Evolutionary conservation across 2,797 vertebrate genomes (phyloP).

Genomic region (Xenopus petersii): DNA sequence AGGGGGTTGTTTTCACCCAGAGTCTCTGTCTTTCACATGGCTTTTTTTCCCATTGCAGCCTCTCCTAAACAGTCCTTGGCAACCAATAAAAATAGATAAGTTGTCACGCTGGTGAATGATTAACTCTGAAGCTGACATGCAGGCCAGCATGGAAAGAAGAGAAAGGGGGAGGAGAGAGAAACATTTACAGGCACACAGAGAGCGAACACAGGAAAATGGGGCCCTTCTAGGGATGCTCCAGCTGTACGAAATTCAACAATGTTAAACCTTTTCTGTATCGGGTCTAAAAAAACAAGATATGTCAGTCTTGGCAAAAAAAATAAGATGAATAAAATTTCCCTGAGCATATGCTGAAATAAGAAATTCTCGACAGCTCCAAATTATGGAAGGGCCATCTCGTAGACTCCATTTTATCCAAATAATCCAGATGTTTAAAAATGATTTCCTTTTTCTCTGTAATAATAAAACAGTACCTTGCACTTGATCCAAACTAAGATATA

Average conservation of each 20-base stretch:
- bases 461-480: no score
- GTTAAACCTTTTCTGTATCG: not conserved
- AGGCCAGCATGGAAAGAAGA: conserved; percentile 46
- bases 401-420: no score
- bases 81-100: conserved; percentile 50
- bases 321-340: no score
- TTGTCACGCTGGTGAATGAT: conserved; percentile 59
- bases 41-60: conserved; percentile 1
- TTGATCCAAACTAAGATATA: no score
- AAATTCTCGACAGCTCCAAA: no score
- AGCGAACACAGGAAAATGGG: conserved; percentile 37
- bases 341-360: no score
- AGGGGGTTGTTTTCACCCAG: no score
- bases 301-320: no score
- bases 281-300: no score
- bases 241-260: not conserved
- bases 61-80: conserved; percentile 45
- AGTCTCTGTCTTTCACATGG: conserved; percentile 4
- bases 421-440: no score
- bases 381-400: no score
- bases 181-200: conserved; percentile 12
- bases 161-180: conserved; percentile 28
- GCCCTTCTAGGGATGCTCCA: conserved; percentile 46
- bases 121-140: conserved; percentile 54
- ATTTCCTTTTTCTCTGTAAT: no score